Conservation (phyloP, 2,888 invertebrate genomes). For the Drosophila nigricruria region DNA sequence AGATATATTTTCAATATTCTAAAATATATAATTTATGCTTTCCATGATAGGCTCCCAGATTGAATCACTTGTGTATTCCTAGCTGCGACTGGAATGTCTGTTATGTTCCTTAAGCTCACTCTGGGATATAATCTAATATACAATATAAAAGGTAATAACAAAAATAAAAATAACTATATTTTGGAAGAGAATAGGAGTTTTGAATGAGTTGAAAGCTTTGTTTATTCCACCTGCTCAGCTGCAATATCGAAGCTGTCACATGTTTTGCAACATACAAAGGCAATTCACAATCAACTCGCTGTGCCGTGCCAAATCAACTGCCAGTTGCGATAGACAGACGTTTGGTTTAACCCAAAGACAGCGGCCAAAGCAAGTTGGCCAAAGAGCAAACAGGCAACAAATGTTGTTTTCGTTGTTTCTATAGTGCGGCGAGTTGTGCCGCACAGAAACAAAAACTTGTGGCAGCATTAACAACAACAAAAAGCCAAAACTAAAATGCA, state of each 20-base stretch:
- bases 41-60: too few relatives aligned
- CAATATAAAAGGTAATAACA: background rate
- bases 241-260: slow-evolving; percentile 33
- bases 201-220: background rate
- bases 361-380: slow-evolving; percentile 19
- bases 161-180: background rate
- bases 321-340: slow-evolving; percentile 21
- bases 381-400: slow-evolving; percentile 17
- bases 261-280: slow-evolving; percentile 37
- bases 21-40: too few relatives aligned
- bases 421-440: slow-evolving; percentile 29
- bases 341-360: slow-evolving; percentile 17
- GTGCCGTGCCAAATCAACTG: slow-evolving; percentile 40
- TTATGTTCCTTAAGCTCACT: too few relatives aligned
- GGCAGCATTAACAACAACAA: slow-evolving; percentile 49
- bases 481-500: slow-evolving; percentile 46
- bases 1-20: too few relatives aligned
- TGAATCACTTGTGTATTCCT: too few relatives aligned
- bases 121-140: too few relatives aligned
- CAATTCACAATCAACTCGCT: slow-evolving; percentile 21
- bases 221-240: background rate
- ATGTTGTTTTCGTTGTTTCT: slow-evolving; percentile 1
- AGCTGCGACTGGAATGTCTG: too few relatives aligned
- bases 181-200: background rate
- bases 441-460: slow-evolving; percentile 53